These are phyloP conservation scores for Acanthococcus lagerstroemiae DNA, from an alignment of 2,888 invertebrate genomes.

Conservation along the genomic window DNA sequence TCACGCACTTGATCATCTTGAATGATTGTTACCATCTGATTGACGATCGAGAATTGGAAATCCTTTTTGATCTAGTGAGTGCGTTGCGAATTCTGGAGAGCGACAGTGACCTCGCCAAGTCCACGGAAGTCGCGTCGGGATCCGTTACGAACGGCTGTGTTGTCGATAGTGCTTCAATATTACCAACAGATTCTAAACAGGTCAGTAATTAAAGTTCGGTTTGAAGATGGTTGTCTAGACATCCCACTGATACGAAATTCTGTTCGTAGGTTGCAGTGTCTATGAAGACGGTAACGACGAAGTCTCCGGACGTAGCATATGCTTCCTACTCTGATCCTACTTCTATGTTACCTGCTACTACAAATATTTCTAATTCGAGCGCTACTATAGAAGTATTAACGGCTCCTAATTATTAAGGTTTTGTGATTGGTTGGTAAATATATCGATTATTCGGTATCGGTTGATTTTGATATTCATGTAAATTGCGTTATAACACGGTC, in stretches of 20 bases:
- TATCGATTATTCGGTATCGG: background rate
- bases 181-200: conserved; percentile 16
- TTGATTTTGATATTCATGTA: no score
- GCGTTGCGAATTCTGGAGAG: conserved; percentile 49
- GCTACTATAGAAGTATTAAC: conserved; percentile 19
- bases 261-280: background rate
- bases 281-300: background rate
- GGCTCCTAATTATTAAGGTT: conserved; percentile 19
- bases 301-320: conserved; percentile 5
- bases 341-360: conserved; percentile 22
- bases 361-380: conserved; percentile 16
- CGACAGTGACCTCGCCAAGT: background rate
- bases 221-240: background rate
- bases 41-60: conserved; percentile 92
- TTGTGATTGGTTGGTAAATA: conserved; percentile 21
- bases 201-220: background rate
- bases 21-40: conserved; percentile 80
- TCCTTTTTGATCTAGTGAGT: conserved; percentile 80
- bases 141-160: conserved; percentile 9
- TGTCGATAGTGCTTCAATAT: background rate
- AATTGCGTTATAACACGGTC: no score
- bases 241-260: background rate
- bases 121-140: background rate
- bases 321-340: conserved; percentile 24
- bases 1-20: conserved; percentile 85